Evolutionary conservation across 2,888 invertebrate species (phyloP).

Genomic region (Epicampocera succincta): DNA sequence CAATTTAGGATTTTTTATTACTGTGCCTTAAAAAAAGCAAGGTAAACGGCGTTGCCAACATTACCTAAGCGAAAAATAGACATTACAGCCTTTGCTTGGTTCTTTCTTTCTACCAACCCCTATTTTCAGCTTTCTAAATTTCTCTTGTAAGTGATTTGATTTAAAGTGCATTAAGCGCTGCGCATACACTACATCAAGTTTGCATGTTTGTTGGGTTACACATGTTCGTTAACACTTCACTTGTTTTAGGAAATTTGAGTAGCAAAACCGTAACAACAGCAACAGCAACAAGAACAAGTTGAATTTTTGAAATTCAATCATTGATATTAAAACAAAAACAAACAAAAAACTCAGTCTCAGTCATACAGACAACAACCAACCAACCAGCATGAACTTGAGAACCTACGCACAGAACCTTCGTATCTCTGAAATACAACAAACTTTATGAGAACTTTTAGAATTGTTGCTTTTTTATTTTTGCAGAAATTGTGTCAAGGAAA

Average conservation of each 20-base stretch:
- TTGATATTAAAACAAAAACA: constrained; percentile 31
- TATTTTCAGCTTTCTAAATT: too few relatives aligned
- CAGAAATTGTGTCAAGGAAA: constrained; percentile 78
- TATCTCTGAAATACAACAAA: constrained; percentile 23
- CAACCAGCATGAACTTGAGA: constrained; percentile 62
- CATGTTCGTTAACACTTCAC: constrained; percentile 44
- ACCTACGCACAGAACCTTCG: constrained; percentile 69
- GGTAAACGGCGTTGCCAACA: too few relatives aligned
- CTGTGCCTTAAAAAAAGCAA: too few relatives aligned
- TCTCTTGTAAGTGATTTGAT: too few relatives aligned
- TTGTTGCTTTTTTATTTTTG: constrained; percentile 36
- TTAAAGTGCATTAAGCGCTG: too few relatives aligned
- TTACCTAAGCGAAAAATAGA: too few relatives aligned
- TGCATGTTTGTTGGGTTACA: neutral
- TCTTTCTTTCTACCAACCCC: too few relatives aligned
- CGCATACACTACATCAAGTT: too few relatives aligned
- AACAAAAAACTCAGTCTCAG: constrained; percentile 14
- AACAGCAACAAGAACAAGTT: constrained; percentile 45
- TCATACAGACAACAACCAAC: constrained; percentile 19
- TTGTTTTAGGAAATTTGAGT: constrained; percentile 54
- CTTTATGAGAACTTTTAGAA: constrained; percentile 58
- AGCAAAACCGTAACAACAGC: constrained; percentile 11
- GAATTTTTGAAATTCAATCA: constrained; percentile 49
- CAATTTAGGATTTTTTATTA: too few relatives aligned
- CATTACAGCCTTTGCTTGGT: too few relatives aligned